Percentiles rank a stretch among this genome's conserved stretches.
Evolutionary conservation across 1,140 invertebrate genomes (phyloP).

Genomic region (Cephus cinctus): DNA sequence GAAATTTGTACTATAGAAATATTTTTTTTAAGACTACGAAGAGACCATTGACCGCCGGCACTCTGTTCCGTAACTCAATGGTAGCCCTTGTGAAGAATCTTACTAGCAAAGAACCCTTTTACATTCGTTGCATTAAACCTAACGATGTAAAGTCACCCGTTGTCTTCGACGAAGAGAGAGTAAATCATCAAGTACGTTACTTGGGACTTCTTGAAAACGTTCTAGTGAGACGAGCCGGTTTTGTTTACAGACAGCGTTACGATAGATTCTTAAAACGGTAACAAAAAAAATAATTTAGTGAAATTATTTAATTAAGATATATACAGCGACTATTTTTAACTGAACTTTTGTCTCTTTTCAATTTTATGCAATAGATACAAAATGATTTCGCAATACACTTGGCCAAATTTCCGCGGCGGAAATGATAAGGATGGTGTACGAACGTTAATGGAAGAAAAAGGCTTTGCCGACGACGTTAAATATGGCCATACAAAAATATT

Average conservation of each 20-base stretch:
- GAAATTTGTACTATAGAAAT: no score
- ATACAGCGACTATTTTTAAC: neutral
- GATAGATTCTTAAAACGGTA: conserved; percentile 81
- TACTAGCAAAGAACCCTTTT: conserved; percentile 91
- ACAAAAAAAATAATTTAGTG: conserved; percentile 7
- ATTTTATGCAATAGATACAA: conserved; percentile 76
- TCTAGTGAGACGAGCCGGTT: conserved; percentile 88
- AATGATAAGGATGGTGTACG: conserved; percentile 78
- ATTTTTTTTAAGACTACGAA: conserved; percentile 76
- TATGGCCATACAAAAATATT: conserved; percentile 96
- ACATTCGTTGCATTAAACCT: conserved; percentile 95
- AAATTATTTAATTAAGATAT: no score
- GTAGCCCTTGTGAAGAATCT: conserved; percentile 84
- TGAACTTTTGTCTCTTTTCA: conserved; percentile 10
- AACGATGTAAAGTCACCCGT: conserved; percentile 89
- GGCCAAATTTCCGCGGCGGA: conserved; percentile 86
- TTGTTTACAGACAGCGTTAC: conserved; percentile 88
- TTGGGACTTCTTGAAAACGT: conserved; percentile 92
- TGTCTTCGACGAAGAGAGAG: conserved; percentile 75
- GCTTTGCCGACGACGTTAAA: conserved; percentile 81
- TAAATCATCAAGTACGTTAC: conserved; percentile 89
- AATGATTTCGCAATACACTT: conserved; percentile 91
- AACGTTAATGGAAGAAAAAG: conserved; percentile 78
- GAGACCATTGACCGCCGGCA: conserved; percentile 87
- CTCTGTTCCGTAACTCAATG: conserved; percentile 94